Evolutionary conservation across 2,797 vertebrate species (phyloP).

Genomic region (Echeneis naucrates): DNA sequence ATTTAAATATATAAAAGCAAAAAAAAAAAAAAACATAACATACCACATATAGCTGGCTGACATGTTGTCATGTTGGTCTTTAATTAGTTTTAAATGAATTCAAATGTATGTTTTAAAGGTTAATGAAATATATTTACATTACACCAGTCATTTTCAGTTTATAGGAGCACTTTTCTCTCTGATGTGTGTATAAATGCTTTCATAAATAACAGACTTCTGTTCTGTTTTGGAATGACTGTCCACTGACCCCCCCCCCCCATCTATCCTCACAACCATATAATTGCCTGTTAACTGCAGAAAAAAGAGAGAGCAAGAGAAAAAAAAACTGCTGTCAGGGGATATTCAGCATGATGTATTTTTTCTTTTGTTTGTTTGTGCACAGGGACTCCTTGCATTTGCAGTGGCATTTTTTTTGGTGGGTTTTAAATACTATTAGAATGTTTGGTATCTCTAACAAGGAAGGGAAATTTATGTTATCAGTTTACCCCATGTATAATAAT

Average conservation of each 20-base stretch:
- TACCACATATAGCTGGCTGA: background rate
- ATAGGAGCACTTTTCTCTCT: background rate
- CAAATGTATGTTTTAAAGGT: background rate
- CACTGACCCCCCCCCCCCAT: slow-evolving; percentile 27
- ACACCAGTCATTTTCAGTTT: background rate
- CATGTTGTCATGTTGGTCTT: background rate
- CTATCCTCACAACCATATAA: slow-evolving; percentile 17
- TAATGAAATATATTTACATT: background rate
- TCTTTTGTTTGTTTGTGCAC: too few species aligned
- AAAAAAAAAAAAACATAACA: background rate
- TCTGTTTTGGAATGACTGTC: slow-evolving; percentile 22
- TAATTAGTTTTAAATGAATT: background rate
- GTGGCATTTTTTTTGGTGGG: background rate
- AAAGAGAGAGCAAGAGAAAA: too few species aligned
- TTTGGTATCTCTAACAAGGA: background rate
- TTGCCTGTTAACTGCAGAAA: slow-evolving; percentile 32
- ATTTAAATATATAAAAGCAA: too few species aligned
- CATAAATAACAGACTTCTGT: slow-evolving; percentile 8
- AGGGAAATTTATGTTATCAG: background rate
- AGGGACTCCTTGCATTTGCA: background rate
- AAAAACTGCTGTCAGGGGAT: slow-evolving; percentile 33
- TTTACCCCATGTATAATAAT: background rate
- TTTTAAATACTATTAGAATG: background rate
- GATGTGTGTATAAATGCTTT: background rate
- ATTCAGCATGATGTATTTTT: slow-evolving; percentile 19